Percentiles rank a stretch among this genome's conserved stretches.
phyloP scores from a whole-genome alignment of 2,888 invertebrate species.

The Axea sp. region DNA sequence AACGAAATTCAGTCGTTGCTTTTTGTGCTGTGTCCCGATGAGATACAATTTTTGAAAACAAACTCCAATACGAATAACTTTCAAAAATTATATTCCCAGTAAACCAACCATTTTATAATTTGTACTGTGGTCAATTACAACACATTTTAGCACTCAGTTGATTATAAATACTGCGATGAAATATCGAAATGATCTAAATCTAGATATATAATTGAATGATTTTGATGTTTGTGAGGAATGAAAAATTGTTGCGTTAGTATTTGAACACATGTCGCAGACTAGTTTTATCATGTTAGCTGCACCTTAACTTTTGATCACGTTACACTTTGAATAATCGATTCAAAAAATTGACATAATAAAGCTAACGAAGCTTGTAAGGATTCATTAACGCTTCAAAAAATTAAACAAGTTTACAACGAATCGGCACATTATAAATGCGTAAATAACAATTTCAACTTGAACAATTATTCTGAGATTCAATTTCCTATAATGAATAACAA shows the following conservation, averaged over 20 bases:
- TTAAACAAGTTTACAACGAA: conserved; percentile 2
- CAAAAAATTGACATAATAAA: conserved; percentile 2
- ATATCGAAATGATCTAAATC: conserved; percentile 3
- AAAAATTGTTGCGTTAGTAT: conserved; percentile 29
- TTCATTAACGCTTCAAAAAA: conserved; percentile 3
- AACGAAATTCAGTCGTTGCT: conserved; percentile 57
- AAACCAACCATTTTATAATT: conserved; percentile 11
- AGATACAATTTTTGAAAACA: conserved; percentile 31
- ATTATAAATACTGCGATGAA: conserved; percentile 6
- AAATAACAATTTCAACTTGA: no score
- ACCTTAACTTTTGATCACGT: conserved; percentile 29
- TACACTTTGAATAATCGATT: background rate
- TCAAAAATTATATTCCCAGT: conserved; percentile 18
- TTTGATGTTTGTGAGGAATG: no score
- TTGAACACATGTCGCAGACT: conserved; percentile 48
- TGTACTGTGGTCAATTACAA: conserved; percentile 33
- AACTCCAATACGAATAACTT: background rate
- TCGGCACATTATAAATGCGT: no score
- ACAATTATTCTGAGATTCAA: conserved; percentile 41
- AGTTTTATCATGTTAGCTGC: conserved; percentile 41
- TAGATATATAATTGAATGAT: no score
- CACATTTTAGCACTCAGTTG: conserved; percentile 21
- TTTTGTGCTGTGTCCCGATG: conserved; percentile 39
- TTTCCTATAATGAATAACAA: conserved; percentile 44
- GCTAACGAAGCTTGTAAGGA: conserved; percentile 1